A percentile compares a stretch with the other conserved stretches of the same genome.
Conservation (phyloP, 2,888 invertebrate species). For the Dexiosoma caninum region DNA sequence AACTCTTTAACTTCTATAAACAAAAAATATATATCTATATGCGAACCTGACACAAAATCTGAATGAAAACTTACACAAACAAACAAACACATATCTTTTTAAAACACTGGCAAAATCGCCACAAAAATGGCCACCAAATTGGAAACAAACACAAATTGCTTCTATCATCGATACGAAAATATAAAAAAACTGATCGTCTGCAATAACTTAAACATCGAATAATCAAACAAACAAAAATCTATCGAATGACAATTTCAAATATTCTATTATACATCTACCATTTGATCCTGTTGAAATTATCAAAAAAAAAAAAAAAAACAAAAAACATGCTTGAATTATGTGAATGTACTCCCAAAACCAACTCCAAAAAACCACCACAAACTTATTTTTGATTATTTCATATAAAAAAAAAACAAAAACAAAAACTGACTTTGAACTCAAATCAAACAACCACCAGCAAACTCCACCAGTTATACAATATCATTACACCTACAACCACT, state of each 20-base stretch:
- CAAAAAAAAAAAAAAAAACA: neutral
- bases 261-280: constrained; percentile 18
- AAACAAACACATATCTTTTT: neutral
- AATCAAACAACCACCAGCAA: constrained; percentile 54
- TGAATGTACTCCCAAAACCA: constrained; percentile 43
- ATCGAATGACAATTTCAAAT: constrained; percentile 33
- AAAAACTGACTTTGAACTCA: constrained; percentile 18
- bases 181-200: neutral
- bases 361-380: neutral
- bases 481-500: constrained; percentile 64
- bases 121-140: constrained; percentile 33
- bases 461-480: constrained; percentile 62
- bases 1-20: neutral
- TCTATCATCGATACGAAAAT: neutral
- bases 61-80: constrained; percentile 33
- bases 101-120: constrained; percentile 39
- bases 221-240: constrained; percentile 20
- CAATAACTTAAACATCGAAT: constrained; percentile 10
- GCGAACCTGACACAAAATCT: constrained; percentile 2
- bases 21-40: neutral
- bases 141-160: neutral
- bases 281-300: constrained; percentile 5
- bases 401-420: constrained; percentile 8
- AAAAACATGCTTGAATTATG: constrained; percentile 32
- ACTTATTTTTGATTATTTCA: constrained; percentile 20